Evolutionary conservation across 2,113 vertebrate genomes (phyloP), one percentile per base, ranked within the genome.

Genomic region (Columbina picui): DNA sequence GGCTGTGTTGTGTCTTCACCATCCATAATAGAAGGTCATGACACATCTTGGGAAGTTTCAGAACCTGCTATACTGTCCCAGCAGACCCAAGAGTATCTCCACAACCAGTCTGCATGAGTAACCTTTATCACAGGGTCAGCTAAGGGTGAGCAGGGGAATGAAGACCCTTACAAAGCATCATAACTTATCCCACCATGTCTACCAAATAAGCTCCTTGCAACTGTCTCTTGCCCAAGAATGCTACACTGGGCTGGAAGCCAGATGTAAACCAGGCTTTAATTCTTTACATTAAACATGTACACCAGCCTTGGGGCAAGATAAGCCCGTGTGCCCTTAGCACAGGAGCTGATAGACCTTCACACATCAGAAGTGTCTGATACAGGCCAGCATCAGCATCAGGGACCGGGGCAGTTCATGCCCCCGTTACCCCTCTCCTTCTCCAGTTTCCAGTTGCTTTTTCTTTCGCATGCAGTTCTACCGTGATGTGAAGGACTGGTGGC

Each of bases 401-500:
- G 41, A 36, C 21, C 1, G 13, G 34, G 21, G 13, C 50, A 17
- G 41, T 2, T 34, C n/a, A 11, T 1, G 7, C 11, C 47, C 43
- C 38, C 0, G 3, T 14, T 38, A 1, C 10, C 14, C 12, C 10
- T 19, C 6, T 2, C 16, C 61, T 7, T 36, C 12, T 64, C 27
- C 30, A 5, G 4, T 38, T 80, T 6, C 26, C 88, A 70, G 56
- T 13, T 65, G 20, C 18, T 56, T 45, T 86, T 27, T 75, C 39
- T 71, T 74, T 84, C 41, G 17, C 55, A 17, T 2, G 4, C 97
- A 99, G 99, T 98, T 99, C 95, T 99, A 99, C 94, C 98, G 97
- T 39, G 97, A 98, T 1, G 97, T 97, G 56, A 99, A 99, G 93
- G 99, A 99, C 87, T 99, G 99, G 99, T 99, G 99, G 99, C 97